Evolutionary conservation across 2,888 invertebrate genomes (phyloP), one percentile per base, ranked within the genome.

Genomic region (Ethmia dodecea): DNA sequence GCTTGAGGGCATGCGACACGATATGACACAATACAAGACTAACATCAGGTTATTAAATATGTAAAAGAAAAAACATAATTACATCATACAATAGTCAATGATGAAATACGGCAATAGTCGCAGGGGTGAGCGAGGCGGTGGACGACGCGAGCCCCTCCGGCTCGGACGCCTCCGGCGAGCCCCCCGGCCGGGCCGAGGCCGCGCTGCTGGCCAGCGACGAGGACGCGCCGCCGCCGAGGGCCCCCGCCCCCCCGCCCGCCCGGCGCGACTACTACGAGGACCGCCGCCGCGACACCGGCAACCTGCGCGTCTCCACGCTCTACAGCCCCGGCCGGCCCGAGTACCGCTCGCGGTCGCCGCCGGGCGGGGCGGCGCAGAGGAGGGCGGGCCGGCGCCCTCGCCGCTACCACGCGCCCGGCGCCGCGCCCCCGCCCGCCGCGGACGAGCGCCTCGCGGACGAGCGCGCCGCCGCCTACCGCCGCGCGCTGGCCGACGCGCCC

Each of bases 241-340:
- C 35, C 35, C 28, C 18, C 37, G 25, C 37, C 14, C 13, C 32
- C 20, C 18, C 38, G 31, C 4, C 34, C 39, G 13, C 33, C 8
- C 8, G 28, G 16, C 28, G 32, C 5, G 20, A 20, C 42, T 92
- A 84, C 60, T 91, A 90, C 50, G 62, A 87, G 29, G 93, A 93
- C 52, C 87, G 81, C 47, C 77, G 71, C 28, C 65, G 84, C 30
- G 90, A 89, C 27, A 74, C 65, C 31, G 89, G 88, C 31, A 91
- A 91, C 61, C 71, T 88, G 28, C 75, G 73, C 1, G 88, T 92
- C 2, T 72, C 86, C 20, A 92, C 90, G 0, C 80, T 94, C 9
- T 89, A 90, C 42, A 87, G 89, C 35, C 91, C 91, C 1, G 88
- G 89, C 0, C 86, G 90, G 33, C 91, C 93, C 1, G 83, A 79